These are phyloP conservation scores for Dermatophagoides farinae DNA, from an alignment of 1,140 invertebrate genomes.

Conservation along the genomic window DNA sequence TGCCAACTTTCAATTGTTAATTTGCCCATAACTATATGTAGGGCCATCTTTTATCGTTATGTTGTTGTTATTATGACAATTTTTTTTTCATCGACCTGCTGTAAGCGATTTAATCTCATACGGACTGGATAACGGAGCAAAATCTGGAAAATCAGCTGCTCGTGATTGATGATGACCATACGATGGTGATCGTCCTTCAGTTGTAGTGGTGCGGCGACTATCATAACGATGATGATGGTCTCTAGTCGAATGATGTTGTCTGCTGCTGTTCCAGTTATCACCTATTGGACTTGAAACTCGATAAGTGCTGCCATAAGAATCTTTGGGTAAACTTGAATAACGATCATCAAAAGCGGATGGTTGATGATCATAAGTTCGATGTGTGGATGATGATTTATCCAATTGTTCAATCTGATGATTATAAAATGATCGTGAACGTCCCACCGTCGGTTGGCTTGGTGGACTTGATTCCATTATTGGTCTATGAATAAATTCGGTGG, in stretches of 20 bases:
- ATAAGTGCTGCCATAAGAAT: neutral
- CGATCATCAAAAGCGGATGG: neutral
- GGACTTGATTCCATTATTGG: neutral
- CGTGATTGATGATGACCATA: neutral
- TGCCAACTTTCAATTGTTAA: too few relatives aligned
- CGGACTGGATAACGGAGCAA: conserved; percentile 3
- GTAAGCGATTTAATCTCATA: conserved; percentile 8
- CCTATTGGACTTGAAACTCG: neutral
- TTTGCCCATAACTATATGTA: too few relatives aligned
- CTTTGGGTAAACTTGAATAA: neutral
- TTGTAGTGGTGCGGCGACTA: neutral
- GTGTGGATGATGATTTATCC: neutral
- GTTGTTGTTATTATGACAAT: too few relatives aligned
- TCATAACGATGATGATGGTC: too few relatives aligned
- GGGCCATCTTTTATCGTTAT: too few relatives aligned
- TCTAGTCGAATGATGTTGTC: too few relatives aligned
- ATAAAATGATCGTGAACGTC: conserved; percentile 5
- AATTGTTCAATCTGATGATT: neutral
- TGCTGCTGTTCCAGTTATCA: too few relatives aligned
- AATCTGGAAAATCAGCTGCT: neutral
- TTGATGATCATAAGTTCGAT: neutral
- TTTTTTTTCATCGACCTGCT: neutral
- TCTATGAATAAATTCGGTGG: conserved; percentile 6
- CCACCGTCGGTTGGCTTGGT: neutral
- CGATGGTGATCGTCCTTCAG: neutral